These are phyloP conservation scores for Galerucella calmariensis DNA, from an alignment of 2,888 invertebrate genomes.

Conservation along the genomic window DNA sequence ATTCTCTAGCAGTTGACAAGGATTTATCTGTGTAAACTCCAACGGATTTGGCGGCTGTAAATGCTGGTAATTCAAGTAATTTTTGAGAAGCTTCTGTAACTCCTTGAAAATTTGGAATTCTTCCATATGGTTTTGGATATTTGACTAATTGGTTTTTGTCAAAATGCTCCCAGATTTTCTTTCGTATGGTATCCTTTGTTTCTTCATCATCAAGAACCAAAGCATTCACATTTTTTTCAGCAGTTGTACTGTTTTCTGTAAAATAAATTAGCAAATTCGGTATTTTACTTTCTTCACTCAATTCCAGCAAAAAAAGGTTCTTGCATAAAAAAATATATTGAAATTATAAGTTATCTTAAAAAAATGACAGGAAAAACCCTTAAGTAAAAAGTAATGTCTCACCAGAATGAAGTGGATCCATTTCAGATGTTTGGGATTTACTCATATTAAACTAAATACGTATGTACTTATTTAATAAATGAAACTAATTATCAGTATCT, in stretches of 20 bases:
- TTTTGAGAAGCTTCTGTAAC: conserved; percentile 78
- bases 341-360: not conserved
- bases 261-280: not conserved
- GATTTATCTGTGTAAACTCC: conserved; percentile 86
- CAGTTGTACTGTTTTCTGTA: not conserved
- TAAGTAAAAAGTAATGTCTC: conserved; percentile 13
- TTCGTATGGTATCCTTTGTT: conserved; percentile 78
- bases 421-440: conserved; percentile 24
- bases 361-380: not conserved
- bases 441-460: conserved; percentile 11
- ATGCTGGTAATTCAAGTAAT: conserved; percentile 76
- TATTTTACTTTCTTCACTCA: no score
- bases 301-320: no score
- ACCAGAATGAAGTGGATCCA: conserved; percentile 20
- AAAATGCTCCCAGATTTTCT: conserved; percentile 82
- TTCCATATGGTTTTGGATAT: conserved; percentile 77
- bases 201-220: conserved; percentile 61
- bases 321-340: not conserved
- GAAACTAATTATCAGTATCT: not conserved
- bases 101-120: conserved; percentile 84
- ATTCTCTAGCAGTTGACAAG: conserved; percentile 79
- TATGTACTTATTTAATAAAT: conserved; percentile 9
- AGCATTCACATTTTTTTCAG: not conserved
- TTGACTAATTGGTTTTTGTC: conserved; percentile 76
- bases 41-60: conserved; percentile 75